Evolutionary conservation across 2,797 vertebrate species (phyloP).

Genomic region (Coendou prehensilis): DNA sequence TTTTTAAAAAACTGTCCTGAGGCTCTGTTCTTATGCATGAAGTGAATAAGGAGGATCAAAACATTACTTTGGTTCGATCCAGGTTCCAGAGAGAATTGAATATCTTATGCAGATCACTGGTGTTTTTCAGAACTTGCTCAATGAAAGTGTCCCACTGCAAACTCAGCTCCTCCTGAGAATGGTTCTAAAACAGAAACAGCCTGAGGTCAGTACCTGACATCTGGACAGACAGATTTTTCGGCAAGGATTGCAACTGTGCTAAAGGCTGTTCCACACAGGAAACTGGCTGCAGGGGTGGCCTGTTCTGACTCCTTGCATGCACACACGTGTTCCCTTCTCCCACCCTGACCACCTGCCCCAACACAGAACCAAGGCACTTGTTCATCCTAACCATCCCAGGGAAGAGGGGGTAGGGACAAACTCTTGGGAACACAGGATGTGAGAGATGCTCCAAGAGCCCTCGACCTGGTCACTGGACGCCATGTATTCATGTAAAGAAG

Average conservation of each 20-base stretch:
- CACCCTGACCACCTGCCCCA: too few relatives aligned
- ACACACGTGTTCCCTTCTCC: accelerated
- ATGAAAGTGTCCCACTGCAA: conserved; percentile 92
- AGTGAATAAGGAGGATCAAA: too few relatives aligned
- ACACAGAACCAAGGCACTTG: too few relatives aligned
- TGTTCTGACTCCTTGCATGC: neutral
- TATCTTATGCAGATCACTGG: conserved; percentile 92
- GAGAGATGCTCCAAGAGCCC: neutral
- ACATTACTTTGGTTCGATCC: conserved; percentile 93
- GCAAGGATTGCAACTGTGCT: neutral
- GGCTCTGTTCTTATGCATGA: neutral
- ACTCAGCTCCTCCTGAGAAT: conserved; percentile 88
- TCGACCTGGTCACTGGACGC: neutral
- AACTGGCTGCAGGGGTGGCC: neutral
- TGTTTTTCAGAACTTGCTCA: conserved; percentile 91
- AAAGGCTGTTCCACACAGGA: neutral
- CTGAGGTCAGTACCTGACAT: neutral
- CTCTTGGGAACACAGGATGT: neutral
- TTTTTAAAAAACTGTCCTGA: neutral
- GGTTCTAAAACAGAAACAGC: conserved; percentile 60
- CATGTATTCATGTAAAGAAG: neutral
- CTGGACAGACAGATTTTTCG: neutral
- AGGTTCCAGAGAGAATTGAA: conserved; percentile 95
- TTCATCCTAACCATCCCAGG: neutral
- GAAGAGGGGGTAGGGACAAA: neutral